Evolutionary conservation across 2,113 vertebrate genomes (phyloP).

Genomic region (Zapornia atra): DNA sequence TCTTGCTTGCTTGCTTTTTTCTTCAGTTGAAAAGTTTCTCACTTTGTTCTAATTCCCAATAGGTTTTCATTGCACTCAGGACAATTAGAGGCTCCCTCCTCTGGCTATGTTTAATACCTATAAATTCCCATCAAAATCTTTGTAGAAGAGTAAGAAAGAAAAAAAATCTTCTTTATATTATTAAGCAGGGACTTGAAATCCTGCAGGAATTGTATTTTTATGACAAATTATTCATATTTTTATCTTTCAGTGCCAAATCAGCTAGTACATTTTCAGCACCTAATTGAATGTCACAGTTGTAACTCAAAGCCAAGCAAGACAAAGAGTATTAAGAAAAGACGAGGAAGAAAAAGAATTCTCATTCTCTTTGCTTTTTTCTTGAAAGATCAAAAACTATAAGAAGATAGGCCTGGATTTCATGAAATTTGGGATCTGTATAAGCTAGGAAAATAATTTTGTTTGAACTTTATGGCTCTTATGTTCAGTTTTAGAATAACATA

Average conservation of each 20-base stretch:
- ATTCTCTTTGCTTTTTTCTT: constrained; percentile 15
- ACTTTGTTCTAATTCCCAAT: constrained; percentile 5
- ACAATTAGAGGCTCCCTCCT: neutral
- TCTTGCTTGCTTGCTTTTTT: neutral
- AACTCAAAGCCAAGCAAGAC: constrained; percentile 31
- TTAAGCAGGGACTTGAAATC: neutral
- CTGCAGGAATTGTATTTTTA: neutral
- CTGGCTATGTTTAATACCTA: constrained; percentile 19
- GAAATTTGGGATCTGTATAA: neutral
- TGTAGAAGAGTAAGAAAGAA: neutral
- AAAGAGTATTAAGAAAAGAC: neutral
- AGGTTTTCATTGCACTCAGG: neutral
- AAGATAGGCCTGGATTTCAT: neutral
- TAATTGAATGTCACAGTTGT: constrained; percentile 40
- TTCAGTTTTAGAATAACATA: neutral
- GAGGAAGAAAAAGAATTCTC: neutral
- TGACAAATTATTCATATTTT: constrained; percentile 5
- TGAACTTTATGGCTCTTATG: neutral
- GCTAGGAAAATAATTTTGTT: constrained; percentile 13
- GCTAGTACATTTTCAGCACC: neutral
- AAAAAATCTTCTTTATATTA: neutral
- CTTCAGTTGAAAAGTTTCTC: constrained; percentile 13
- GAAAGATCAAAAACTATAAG: constrained; percentile 13
- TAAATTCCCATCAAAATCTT: constrained; percentile 27
- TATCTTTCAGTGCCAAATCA: neutral